Evolutionary conservation across 2,113 vertebrate species (phyloP), one percentile per base, ranked within the genome.

Genomic region (Sigmodon hispidus): DNA sequence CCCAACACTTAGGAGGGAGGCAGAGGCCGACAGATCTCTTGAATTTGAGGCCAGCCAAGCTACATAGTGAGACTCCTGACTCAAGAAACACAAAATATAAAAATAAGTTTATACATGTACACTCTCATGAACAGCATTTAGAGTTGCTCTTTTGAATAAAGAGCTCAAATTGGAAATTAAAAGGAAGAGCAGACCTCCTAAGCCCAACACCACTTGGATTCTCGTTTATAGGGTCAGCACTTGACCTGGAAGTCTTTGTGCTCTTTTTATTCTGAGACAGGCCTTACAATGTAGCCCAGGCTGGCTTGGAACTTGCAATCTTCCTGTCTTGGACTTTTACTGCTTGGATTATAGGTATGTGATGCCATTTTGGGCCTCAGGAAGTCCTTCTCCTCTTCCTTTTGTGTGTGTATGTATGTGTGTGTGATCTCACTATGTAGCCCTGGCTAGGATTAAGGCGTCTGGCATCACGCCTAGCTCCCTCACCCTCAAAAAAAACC

Each of bases 111-210:
- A 45, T 45, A 26, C 16, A 75, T 75, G 72, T 75, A 59, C 4
- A 43, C 22, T 43, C 2, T 26, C 22, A 26, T 9, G 10, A 34
- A 48, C 34, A 55, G 50, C 16, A 19, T 80, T 55, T 59, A 81
- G 45, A 76, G 48, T 40, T n/a, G 7, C 21, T 96, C n/a, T 95
- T 48, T 36, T 70, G 50, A 91, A 91, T 65, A 84, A 1, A 92
- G 36, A 43, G 15, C 21, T 93, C 80, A 92, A 93, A 84, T 73
- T 40, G 79, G 52, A 83, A 75, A 79, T 17, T 77, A 85, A 83
- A 43, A 84, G 61, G 67, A 91, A 50, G 79, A 80, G 90, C 3
- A 61, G 45, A 88, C 21, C 48, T 50, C 19, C 73, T 69, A 22
- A 69, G 50, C 11, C 59, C 63, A 81, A 26, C 10, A 81, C 40